Evolutionary conservation across 2,888 invertebrate species (phyloP).

Genomic region (Luperina testacea): DNA sequence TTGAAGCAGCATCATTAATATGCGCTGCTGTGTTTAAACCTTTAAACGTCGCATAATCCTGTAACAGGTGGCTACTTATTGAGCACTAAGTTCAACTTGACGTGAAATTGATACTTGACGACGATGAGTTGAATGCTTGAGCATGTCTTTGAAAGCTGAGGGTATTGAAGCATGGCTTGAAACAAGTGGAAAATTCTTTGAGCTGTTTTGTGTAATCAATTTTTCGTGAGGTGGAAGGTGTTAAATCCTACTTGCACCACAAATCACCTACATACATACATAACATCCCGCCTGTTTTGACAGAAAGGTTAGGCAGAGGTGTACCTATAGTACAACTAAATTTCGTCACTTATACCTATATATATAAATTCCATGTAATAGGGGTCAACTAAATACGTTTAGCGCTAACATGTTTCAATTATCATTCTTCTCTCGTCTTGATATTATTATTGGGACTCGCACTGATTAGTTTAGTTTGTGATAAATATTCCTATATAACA

Average conservation of each 20-base stretch:
- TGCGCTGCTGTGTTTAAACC: slow-evolving; percentile 45
- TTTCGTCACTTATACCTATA: no score
- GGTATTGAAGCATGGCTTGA: slow-evolving; percentile 17
- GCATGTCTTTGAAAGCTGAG: slow-evolving; percentile 9
- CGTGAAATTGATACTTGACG: slow-evolving; percentile 53
- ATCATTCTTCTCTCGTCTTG: not conserved
- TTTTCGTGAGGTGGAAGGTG: not conserved
- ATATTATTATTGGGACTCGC: no score
- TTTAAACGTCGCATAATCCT: slow-evolving; percentile 46
- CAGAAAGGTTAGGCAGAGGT: no score
- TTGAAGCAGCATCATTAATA: slow-evolving; percentile 53
- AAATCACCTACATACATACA: not conserved
- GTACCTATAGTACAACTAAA: no score
- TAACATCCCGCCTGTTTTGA: no score
- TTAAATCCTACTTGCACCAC: no score
- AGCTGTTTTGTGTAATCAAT: slow-evolving; percentile 14
- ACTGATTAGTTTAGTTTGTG: no score
- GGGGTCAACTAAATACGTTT: not conserved
- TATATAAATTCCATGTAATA: no score
- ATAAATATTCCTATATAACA: no score
- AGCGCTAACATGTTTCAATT: not conserved
- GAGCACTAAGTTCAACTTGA: slow-evolving; percentile 49
- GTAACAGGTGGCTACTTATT: slow-evolving; percentile 63
- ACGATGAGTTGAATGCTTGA: slow-evolving; percentile 30
- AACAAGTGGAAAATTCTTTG: slow-evolving; percentile 12